Base-by-base conservation (phyloP, 2,888 invertebrate genomes). In the Amblyjoppa fuscipennis region DNA sequence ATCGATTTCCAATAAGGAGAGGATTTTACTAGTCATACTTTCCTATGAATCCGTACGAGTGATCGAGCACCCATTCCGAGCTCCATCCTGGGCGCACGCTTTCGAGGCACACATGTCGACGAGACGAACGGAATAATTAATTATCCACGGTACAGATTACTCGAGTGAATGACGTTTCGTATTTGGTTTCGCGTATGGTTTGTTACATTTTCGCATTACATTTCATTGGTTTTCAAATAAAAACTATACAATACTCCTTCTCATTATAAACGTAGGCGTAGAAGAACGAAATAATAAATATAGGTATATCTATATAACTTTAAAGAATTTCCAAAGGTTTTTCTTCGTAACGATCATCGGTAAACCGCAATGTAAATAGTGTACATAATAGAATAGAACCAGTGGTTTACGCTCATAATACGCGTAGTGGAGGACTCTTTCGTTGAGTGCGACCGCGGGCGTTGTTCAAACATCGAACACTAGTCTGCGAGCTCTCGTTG, bases 1-100 rank as follows among this genome's bases (percentile, higher is more conserved):
- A 87, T 91, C 90, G 88, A 81, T 78, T 86, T 66, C 78, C 81
- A 83, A 90, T 88, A 89, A 88, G 76, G 86, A 75, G 77, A 81
- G 45, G 73, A 71, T 41, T 28, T 66, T 28, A 31, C 66, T 38
- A 6, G 34, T 34, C 70, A 49, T 34, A 41, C 56, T 59, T 25
- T 80, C 56, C 73, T 53, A 11, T 56, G 49, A 74, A 38, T 69
- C 73, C 56, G 31, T 61, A 28, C 70, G 34, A 74, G 56, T 25
- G 74, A 59, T 51, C 76, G 59, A 81, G n/a, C 71, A 41, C 51
- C 74, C 69, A 31, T 69, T 69, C 59, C 69, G 69, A 75, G 61
- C 41, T 41, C 51, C 77, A 76, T 49, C 51, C 13, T 68, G 53
- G 71, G 53, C 45, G 70, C 83, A 51, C 83, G 31, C 45, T 78